Conservation (phyloP, 1,140 invertebrate genomes). For the Zophobas morio region DNA sequence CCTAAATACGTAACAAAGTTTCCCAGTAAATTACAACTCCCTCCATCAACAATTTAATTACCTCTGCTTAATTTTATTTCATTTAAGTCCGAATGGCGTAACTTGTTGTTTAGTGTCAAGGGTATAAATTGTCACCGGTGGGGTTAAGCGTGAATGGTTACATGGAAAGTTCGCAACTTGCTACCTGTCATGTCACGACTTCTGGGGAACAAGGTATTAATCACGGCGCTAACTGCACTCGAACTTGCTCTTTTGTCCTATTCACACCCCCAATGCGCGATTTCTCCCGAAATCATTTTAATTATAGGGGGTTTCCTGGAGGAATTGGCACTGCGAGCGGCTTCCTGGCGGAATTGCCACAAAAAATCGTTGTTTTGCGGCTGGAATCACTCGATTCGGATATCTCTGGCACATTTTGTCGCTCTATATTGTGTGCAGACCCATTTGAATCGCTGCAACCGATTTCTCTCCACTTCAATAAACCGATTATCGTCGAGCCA, state of each 20-base stretch:
- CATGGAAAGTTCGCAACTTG: background rate
- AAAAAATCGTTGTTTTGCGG: background rate
- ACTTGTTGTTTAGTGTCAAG: constrained; percentile 5
- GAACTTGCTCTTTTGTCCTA: too few species aligned
- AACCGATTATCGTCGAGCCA: constrained; percentile 38
- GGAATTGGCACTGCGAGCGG: too few species aligned
- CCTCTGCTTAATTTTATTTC: constrained; percentile 10
- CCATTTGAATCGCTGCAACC: constrained; percentile 22
- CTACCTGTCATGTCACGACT: background rate
- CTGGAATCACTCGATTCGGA: background rate
- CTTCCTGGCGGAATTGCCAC: background rate
- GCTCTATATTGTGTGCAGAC: constrained; percentile 15
- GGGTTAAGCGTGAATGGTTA: background rate
- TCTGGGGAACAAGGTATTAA: too few species aligned
- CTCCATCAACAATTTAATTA: constrained; percentile 8
- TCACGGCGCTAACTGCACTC: too few species aligned
- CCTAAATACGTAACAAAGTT: constrained; percentile 5
- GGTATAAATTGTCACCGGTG: constrained; percentile 7
- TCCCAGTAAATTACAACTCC: background rate
- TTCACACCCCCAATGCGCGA: too few species aligned
- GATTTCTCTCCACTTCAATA: constrained; percentile 22
- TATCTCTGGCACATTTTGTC: too few species aligned
- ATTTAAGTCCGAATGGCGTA: constrained; percentile 5
- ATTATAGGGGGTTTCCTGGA: too few species aligned
- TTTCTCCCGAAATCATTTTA: too few species aligned